phyloP scores from a whole-genome alignment of 2,113 vertebrate genomes.

The Sylvicapra grimmia region DNA sequence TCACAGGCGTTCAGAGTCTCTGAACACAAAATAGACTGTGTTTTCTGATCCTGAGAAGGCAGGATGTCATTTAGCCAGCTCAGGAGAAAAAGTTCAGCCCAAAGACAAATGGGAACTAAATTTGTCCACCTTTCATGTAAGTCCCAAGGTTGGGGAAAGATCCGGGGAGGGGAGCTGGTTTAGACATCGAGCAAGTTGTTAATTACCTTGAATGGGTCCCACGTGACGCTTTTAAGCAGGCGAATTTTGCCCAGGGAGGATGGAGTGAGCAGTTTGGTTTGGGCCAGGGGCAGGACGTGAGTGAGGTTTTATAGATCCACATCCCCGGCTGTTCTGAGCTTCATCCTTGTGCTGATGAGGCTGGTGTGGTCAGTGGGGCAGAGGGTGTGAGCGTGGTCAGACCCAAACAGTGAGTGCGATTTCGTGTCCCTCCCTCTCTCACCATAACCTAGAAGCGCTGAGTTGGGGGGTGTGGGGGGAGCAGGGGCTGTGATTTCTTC shows the following conservation, averaged over 20 bases:
- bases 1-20: constrained; percentile 20
- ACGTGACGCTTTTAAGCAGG: constrained; percentile 69
- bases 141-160: constrained; percentile 60
- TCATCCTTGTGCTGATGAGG: not conserved
- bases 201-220: constrained; percentile 62
- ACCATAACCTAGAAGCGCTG: not conserved
- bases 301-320: constrained; percentile 69
- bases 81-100: not conserved
- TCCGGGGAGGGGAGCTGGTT: constrained; percentile 51
- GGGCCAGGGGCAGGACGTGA: constrained; percentile 4
- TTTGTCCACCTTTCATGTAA: constrained; percentile 47
- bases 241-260: constrained; percentile 13
- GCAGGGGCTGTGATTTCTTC: not conserved
- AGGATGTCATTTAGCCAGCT: constrained; percentile 48
- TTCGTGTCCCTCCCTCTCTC: not conserved
- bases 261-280: constrained; percentile 43
- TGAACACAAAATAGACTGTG: constrained; percentile 15
- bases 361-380: not conserved
- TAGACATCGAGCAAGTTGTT: constrained; percentile 53
- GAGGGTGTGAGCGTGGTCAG: not conserved
- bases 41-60: constrained; percentile 53
- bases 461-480: accelerated
- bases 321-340: constrained; percentile 34
- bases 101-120: constrained; percentile 45
- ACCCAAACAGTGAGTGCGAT: not conserved